Base-by-base conservation (phyloP, 2,888 invertebrate species). In the Nysson spinosus region DNA sequence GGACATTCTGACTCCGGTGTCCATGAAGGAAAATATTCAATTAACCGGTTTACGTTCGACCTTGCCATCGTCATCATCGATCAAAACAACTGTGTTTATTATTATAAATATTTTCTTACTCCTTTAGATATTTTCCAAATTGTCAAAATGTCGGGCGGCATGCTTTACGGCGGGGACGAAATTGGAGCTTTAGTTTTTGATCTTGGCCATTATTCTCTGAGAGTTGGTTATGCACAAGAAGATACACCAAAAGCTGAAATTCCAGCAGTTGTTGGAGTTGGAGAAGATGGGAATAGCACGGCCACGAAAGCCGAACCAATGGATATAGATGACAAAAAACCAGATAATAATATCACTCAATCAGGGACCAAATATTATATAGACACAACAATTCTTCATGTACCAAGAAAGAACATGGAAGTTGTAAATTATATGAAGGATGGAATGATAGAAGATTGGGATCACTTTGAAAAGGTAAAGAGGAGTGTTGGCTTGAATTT, bases 181-280 rank as follows among this genome's bases (percentile, higher is more conserved):
- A 99, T 99, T 70, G 99, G 99, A 6, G 99, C 99, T 0, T 87
- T 99, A 70, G 99, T 99, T 24, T 98, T 99, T 83, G 99, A 99
- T 87, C 93, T 98, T 5, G 99, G 97, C 0, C 95, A 96, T 77
- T 94, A 95, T 88, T 95, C 96, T 0, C 88, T 97, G 50, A 90
- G 97, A 56, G 96, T 96, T 43, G 98, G 97, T 51, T 98, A 96
- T 89, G 97, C 97, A 5, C 97, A 98, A 81, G 99, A 99, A 87
- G 99, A 99, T 86, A 96, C 96, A n/a, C 99, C 99, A 1, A 99
- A 99, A 89, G 96, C 97, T 1, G 98, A 99, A 90, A 97, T 98
- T 57, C 98, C 98, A 0, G 94, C 97, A 0, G 93, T 95, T 34
- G 94, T 97, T 22, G 98, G 98, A 0, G 92, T 96, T 4, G 92